Base-by-base conservation (phyloP, 1,140 invertebrate species). In the Triops cancriformis region DNA sequence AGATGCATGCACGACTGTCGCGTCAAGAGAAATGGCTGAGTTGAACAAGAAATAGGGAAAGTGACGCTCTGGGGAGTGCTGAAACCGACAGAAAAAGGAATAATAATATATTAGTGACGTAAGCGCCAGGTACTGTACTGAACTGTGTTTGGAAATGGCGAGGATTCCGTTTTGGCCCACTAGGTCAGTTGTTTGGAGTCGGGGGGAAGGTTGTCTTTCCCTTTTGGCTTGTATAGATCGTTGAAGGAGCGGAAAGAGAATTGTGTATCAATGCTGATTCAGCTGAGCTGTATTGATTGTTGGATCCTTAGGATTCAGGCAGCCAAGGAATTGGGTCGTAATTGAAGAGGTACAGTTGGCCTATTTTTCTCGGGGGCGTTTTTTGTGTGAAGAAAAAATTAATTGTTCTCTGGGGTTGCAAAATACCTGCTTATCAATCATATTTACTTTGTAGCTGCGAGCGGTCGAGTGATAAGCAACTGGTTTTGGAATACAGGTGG, bases 281-380 rank as follows among this genome's bases (percentile, higher is more conserved):
- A 64, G 51, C 51, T 64, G 51, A 64, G 51, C 51, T 64, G 14
- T 23, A 64, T 64, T 64, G 51, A 64, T 64, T 64, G 51, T 23
- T 64, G 51, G 51, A n/a, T 64, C 51, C 51, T n/a, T 64, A 23
- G 51, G 51, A 64, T 23, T 64, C 51, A 23, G 51, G 51, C 51
- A 64, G 23, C 14, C 51, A 64, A 64, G 51, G 7, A 3, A n/a
- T 64, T 10, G 45, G 3, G 14, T 14, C 14, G 14, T 64, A n/a
- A 1, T 64, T 64, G 14, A 5, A 18, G 14, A 5, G n/a, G n/a
- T n/a, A n/a, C n/a, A n/a, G 14, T 64, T 64, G 14, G 11, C 23
- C 6, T 64, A n/a, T 64, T 7, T 23, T 7, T 18, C n/a, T 64
- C 14, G 51, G 51, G 31, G 7, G 2, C 2, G 2, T 37, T 37